phyloP scores from a whole-genome alignment of 2,888 invertebrate species.

The Acronicta psi region DNA sequence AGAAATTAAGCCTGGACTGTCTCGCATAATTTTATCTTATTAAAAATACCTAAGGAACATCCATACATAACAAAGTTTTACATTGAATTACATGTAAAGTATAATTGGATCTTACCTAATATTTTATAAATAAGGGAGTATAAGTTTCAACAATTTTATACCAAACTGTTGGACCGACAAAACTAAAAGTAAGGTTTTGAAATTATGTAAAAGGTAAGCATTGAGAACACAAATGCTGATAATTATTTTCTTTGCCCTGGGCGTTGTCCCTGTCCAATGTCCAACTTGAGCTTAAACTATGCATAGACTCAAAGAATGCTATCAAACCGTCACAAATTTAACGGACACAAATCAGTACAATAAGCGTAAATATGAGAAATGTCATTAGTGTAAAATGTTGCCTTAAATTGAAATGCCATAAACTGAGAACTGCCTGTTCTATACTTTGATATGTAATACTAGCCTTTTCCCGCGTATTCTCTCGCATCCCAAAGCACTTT shows the following conservation, averaged over 20 bases:
- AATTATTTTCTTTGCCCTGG: neutral
- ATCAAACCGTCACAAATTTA: slow-evolving; percentile 33
- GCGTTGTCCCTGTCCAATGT: slow-evolving; percentile 6
- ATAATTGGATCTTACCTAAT: too few relatives aligned
- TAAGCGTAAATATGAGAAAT: slow-evolving; percentile 19
- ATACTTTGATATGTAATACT: slow-evolving; percentile 36
- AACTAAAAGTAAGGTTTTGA: neutral
- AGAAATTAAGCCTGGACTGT: too few relatives aligned
- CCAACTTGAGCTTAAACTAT: slow-evolving; percentile 10
- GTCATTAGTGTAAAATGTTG: slow-evolving; percentile 19
- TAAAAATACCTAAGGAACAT: too few relatives aligned
- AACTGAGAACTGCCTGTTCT: slow-evolving; percentile 20
- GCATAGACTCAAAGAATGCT: slow-evolving; percentile 16
- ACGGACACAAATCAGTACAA: slow-evolving; percentile 30
- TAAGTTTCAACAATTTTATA: too few relatives aligned
- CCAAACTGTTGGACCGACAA: too few relatives aligned
- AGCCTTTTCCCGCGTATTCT: too few relatives aligned
- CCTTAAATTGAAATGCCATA: slow-evolving; percentile 29
- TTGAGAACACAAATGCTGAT: neutral
- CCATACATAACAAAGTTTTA: too few relatives aligned
- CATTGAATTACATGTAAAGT: too few relatives aligned
- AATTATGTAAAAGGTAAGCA: neutral
- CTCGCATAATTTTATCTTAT: too few relatives aligned
- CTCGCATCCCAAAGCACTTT: too few relatives aligned
- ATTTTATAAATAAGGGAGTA: too few relatives aligned